Conservation (phyloP, 2,797 vertebrate genomes). For the Chelmon rostratus region DNA sequence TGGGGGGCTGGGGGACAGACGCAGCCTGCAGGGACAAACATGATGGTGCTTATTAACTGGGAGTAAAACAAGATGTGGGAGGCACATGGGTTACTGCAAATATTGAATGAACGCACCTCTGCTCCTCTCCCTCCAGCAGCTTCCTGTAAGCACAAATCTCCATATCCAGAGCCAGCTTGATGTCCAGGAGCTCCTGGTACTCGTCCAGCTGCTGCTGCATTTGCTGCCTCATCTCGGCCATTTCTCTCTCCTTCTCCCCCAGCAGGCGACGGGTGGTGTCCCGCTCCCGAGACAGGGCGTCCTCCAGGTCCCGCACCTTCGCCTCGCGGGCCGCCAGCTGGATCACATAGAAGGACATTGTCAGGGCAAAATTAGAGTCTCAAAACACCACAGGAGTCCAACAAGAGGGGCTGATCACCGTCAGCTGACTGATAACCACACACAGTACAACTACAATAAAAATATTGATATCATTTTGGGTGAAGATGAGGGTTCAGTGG, state of each 20-base stretch:
- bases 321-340: constrained; percentile 95
- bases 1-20: constrained; percentile 90
- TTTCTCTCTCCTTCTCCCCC: constrained; percentile 94
- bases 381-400: not conserved
- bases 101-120: constrained; percentile 83
- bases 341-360: not conserved
- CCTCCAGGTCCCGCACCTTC: constrained; percentile 93
- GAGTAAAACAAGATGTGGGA: not conserved
- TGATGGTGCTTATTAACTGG: not conserved
- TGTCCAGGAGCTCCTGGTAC: constrained; percentile 96
- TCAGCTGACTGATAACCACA: no score
- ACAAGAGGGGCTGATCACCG: not conserved
- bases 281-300: constrained; percentile 89
- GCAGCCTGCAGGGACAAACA: constrained; percentile 81
- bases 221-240: constrained; percentile 93
- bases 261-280: constrained; percentile 91
- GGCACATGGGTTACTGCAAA: not conserved
- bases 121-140: constrained; percentile 97
- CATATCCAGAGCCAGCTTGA: constrained; percentile 98
- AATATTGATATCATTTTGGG: no score
- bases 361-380: not conserved
- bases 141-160: constrained; percentile 98
- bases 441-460: no score
- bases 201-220: constrained; percentile 98
- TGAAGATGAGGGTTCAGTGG: not conserved